phyloP scores from a whole-genome alignment of 2,113 vertebrate species.

The Haliaeetus leucogaster region DNA sequence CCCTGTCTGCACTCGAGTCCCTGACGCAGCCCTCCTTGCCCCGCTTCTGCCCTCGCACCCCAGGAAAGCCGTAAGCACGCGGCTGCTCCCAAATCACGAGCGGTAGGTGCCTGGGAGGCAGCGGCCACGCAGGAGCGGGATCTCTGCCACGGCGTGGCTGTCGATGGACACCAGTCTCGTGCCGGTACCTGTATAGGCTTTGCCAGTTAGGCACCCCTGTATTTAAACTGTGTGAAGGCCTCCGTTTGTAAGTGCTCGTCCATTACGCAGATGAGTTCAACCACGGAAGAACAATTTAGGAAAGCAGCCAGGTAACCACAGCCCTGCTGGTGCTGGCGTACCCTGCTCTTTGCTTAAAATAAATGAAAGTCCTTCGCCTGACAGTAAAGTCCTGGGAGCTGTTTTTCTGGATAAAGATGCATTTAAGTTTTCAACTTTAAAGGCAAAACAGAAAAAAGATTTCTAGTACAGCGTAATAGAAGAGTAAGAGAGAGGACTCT shows the following conservation, averaged over 20 bases:
- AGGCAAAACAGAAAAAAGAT: background rate
- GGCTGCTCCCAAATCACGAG: background rate
- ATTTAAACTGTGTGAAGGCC: background rate
- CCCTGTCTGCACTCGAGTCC: background rate
- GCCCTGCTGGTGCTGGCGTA: background rate
- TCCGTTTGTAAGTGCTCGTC: background rate
- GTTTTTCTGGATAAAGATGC: background rate
- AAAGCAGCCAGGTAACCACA: background rate
- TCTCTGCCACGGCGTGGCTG: background rate
- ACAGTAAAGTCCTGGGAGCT: background rate
- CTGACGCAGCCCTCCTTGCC: background rate
- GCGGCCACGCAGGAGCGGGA: fast-evolving
- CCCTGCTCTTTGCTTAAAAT: background rate
- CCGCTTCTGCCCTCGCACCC: fast-evolving
- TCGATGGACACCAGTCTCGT: fast-evolving
- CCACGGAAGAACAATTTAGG: background rate
- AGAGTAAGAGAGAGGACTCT: background rate
- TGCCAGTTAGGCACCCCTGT: background rate
- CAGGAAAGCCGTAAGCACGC: background rate
- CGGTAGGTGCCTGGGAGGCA: too few relatives aligned
- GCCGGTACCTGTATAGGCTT: background rate
- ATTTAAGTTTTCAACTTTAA: background rate
- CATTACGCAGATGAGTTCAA: background rate
- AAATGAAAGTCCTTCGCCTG: background rate
- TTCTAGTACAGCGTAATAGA: background rate